phyloP scores from a whole-genome alignment of 1,140 invertebrate genomes.

The Hylaeus anthracinus region DNA sequence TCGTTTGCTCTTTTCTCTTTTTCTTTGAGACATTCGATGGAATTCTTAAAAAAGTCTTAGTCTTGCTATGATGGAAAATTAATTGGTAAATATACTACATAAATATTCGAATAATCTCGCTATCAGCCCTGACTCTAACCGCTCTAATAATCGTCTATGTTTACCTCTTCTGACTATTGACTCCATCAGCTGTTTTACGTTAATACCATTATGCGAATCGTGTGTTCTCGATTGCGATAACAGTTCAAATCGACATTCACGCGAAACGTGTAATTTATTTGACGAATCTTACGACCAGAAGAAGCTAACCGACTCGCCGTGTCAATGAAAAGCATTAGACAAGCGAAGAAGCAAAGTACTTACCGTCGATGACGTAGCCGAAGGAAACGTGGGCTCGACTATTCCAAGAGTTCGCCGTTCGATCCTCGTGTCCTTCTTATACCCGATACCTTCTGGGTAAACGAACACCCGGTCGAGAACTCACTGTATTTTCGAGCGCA shows the following conservation, averaged over 20 bases:
- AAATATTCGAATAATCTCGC: no score
- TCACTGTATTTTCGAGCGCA: slow-evolving; percentile 35
- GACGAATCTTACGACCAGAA: not conserved
- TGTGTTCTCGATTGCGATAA: not conserved
- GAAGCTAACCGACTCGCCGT: not conserved
- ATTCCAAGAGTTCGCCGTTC: slow-evolving; percentile 52
- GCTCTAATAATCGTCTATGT: no score
- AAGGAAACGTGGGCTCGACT: slow-evolving; percentile 51
- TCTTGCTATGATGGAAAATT: no score
- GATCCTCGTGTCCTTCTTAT: slow-evolving; percentile 52
- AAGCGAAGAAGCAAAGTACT: not conserved
- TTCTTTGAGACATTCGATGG: no score
- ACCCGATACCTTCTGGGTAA: slow-evolving; percentile 25
- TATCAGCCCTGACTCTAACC: no score
- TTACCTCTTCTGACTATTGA: not conserved
- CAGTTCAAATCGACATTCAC: not conserved
- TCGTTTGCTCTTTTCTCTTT: no score
- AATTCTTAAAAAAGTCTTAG: no score
- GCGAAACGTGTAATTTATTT: not conserved
- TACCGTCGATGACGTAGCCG: slow-evolving; percentile 22
- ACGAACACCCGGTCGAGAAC: slow-evolving; percentile 21
- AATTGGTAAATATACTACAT: no score
- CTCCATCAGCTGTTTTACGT: not conserved
- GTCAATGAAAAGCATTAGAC: not conserved
- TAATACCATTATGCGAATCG: not conserved